A percentile compares a stretch with the other conserved stretches of the same genome.
phyloP scores from a whole-genome alignment of 2,797 vertebrate genomes.

The Aphelocoma californica region DNA sequence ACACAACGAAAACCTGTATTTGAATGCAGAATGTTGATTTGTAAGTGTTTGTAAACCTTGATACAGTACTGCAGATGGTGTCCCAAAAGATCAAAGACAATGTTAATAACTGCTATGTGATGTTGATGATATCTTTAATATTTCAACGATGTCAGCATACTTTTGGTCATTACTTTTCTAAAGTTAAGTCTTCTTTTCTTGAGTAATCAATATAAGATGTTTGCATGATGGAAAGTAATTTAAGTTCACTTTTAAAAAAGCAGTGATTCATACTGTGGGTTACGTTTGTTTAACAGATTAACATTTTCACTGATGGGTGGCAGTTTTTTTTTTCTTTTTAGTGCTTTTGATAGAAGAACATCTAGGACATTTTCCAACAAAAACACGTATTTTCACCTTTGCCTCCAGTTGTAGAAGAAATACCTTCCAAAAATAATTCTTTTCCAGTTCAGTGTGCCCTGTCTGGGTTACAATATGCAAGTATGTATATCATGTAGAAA shows the following conservation, averaged over 20 bases:
- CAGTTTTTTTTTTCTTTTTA: constrained; percentile 25
- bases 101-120: not conserved
- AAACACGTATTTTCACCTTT: not conserved
- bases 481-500: not conserved
- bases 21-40: not conserved
- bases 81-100: constrained; percentile 27
- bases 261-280: not conserved
- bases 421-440: not conserved
- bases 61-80: not conserved
- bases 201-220: constrained; percentile 38
- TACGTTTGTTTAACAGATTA: not conserved
- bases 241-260: constrained; percentile 12
- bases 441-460: not conserved
- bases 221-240: constrained; percentile 61
- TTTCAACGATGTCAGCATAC: not conserved
- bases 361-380: not conserved
- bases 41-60: constrained; percentile 18
- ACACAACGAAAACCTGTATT: not conserved
- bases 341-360: constrained; percentile 1
- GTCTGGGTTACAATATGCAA: not conserved
- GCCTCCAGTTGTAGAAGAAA: constrained; percentile 3
- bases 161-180: constrained; percentile 35
- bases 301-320: constrained; percentile 34
- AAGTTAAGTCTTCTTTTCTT: constrained; percentile 35
- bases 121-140: not conserved